A percentile compares a stretch with the other conserved stretches of the same genome.
Conservation (phyloP, 2,888 invertebrate species). For the Trypoxylon attenuatum region DNA sequence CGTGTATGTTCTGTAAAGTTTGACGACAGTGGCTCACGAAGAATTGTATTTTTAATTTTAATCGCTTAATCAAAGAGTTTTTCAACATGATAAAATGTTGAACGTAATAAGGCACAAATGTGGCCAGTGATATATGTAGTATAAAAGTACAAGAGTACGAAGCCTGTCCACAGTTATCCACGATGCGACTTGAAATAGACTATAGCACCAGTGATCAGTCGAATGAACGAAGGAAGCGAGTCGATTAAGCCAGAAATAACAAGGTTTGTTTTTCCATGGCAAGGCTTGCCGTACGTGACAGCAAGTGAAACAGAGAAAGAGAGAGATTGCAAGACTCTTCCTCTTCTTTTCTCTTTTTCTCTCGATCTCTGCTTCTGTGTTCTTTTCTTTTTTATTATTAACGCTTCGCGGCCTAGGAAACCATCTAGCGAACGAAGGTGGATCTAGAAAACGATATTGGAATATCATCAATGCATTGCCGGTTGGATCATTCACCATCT, state of each 20-base stretch:
- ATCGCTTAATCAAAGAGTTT: no score
- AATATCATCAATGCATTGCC: no score
- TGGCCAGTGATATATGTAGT: no score
- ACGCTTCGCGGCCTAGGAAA: neutral
- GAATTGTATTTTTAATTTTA: no score
- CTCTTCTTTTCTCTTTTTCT: neutral
- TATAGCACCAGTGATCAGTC: neutral
- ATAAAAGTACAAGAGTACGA: no score
- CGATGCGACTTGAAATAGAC: neutral
- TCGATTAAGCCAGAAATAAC: neutral
- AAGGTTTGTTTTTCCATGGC: neutral
- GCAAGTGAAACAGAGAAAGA: neutral
- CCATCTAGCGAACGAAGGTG: no score
- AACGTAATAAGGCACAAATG: no score
- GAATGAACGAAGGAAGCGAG: slow-evolving; percentile 15
- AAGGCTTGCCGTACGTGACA: neutral
- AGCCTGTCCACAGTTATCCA: slow-evolving; percentile 33
- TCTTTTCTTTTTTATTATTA: neutral
- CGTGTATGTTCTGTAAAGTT: no score
- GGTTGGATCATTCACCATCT: neutral
- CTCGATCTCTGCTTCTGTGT: neutral
- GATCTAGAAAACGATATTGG: no score
- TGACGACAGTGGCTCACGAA: no score
- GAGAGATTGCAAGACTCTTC: neutral
- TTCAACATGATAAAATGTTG: no score